A percentile compares a stretch with the other conserved stretches of the same genome.
Evolutionary conservation across 2,888 invertebrate genomes (phyloP).

Genomic region (Cylloceria caligata): DNA sequence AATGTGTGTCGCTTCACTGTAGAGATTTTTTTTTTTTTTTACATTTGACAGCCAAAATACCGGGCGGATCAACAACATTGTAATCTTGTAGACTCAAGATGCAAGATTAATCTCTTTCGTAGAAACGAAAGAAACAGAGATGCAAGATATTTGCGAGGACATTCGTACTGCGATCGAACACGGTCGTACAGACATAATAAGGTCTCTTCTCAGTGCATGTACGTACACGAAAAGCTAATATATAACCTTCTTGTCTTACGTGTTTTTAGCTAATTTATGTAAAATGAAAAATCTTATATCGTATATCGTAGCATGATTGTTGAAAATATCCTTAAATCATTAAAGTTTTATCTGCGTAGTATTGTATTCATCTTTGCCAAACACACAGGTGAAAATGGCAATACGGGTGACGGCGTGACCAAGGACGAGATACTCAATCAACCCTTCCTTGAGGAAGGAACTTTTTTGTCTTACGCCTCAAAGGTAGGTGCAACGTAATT

Average conservation of each 20-base stretch:
- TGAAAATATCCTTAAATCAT: background rate
- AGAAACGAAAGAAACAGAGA: conserved; percentile 68
- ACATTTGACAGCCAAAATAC: conserved; percentile 57
- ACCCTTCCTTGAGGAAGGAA: conserved; percentile 85
- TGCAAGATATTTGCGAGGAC: conserved; percentile 85
- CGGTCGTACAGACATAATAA: conserved; percentile 87
- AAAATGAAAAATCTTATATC: background rate
- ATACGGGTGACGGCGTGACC: conserved; percentile 81
- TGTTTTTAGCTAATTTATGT: background rate
- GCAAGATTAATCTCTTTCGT: conserved; percentile 29
- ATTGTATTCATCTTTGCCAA: background rate
- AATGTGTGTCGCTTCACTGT: too few species aligned
- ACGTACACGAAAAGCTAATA: conserved; percentile 76
- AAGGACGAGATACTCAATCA: conserved; percentile 85
- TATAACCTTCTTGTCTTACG: conserved; percentile 67
- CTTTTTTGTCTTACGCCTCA: conserved; percentile 86
- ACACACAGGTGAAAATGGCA: conserved; percentile 81
- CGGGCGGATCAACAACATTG: conserved; percentile 27
- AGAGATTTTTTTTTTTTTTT: too few species aligned
- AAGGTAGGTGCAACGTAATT: conserved; percentile 82
- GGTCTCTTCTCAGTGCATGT: conserved; percentile 86
- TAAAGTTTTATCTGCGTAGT: background rate
- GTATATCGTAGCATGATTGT: conserved; percentile 24
- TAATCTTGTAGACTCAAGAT: conserved; percentile 38
- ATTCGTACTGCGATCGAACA: conserved; percentile 86